Percentiles rank a stretch among this genome's conserved stretches.
phyloP scores from a whole-genome alignment of 1,140 invertebrate genomes.

The Luehdorfia chinensis region DNA sequence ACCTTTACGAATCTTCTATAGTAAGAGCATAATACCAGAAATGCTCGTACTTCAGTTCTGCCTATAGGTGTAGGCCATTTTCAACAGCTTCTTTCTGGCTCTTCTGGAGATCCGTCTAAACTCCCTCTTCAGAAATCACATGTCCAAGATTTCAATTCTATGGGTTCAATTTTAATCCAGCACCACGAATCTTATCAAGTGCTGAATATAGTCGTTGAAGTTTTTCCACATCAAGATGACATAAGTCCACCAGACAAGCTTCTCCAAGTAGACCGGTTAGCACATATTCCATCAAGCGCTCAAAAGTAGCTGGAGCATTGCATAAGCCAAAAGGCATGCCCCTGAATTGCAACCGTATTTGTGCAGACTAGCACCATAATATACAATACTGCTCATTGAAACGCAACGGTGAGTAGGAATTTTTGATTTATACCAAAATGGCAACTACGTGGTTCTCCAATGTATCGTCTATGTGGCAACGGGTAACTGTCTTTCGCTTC shows the following conservation, averaged over 20 bases:
- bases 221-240: slow-evolving; percentile 28
- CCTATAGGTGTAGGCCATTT: slow-evolving; percentile 33
- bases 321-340: background rate
- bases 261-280: slow-evolving; percentile 29
- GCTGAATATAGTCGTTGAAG: slow-evolving; percentile 16
- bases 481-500: background rate
- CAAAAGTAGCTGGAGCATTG: too few species aligned
- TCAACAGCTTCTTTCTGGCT: slow-evolving; percentile 6
- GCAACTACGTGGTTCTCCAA: background rate
- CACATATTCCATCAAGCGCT: too few species aligned
- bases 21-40: slow-evolving; percentile 36
- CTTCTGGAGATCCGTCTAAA: slow-evolving; percentile 13
- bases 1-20: slow-evolving; percentile 39
- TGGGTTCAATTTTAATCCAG: slow-evolving; percentile 11
- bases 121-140: background rate
- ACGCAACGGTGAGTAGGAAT: too few species aligned
- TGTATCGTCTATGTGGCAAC: background rate
- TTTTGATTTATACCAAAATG: too few species aligned
- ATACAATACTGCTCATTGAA: too few species aligned
- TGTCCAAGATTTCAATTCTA: slow-evolving; percentile 11
- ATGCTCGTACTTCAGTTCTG: slow-evolving; percentile 40
- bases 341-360: too few species aligned
- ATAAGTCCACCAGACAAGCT: slow-evolving; percentile 43
- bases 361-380: too few species aligned
- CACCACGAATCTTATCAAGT: background rate